These are phyloP conservation scores for Probaryconus sp. DNA, from an alignment of 1,140 invertebrate genomes.

Conservation along the genomic window DNA sequence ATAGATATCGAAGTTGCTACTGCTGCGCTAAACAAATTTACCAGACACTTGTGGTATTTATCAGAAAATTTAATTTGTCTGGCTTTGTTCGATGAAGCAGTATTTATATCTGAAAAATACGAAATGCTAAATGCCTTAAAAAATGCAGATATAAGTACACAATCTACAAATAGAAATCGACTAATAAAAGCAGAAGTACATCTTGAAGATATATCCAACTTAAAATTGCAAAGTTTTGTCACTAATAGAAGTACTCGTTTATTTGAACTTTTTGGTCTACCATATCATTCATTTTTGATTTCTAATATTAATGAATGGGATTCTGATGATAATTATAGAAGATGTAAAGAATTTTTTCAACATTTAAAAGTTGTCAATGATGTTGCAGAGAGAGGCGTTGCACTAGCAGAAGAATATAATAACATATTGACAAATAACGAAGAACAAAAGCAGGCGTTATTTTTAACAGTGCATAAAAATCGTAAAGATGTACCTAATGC, in stretches of 20 bases:
- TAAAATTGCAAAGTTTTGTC: conserved; percentile 26
- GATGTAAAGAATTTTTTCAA: too few species aligned
- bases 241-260: conserved; percentile 4
- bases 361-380: too few species aligned
- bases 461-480: conserved; percentile 5
- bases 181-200: neutral
- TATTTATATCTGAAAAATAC: conserved; percentile 46
- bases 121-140: conserved; percentile 20
- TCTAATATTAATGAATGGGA: neutral
- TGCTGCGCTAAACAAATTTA: conserved; percentile 3
- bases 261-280: neutral
- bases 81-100: conserved; percentile 61
- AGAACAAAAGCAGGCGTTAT: conserved; percentile 5
- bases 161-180: too few species aligned
- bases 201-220: neutral
- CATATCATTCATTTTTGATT: neutral
- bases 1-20: neutral
- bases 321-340: too few species aligned
- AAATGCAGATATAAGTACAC: too few species aligned
- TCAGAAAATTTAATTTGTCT: conserved; percentile 55
- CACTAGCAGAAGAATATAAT: conserved; percentile 10
- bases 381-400: conserved; percentile 12
- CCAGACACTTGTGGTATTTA: conserved; percentile 42
- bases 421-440: conserved; percentile 10
- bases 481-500: neutral